phyloP scores from a whole-genome alignment of 1,140 invertebrate species.

The Drosophila nikananu region DNA sequence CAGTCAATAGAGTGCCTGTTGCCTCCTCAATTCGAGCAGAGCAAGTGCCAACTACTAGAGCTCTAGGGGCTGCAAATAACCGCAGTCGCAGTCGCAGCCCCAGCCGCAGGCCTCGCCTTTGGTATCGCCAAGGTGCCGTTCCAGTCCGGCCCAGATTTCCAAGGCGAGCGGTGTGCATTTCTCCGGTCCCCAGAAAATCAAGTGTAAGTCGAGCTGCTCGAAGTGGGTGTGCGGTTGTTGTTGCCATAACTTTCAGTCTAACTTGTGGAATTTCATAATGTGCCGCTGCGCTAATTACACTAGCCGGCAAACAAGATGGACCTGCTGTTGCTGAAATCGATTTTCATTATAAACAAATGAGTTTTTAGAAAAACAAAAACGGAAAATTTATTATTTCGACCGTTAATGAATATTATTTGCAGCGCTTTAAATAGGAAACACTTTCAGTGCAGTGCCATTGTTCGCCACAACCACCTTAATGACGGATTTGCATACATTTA shows the following conservation, averaged over 20 bases:
- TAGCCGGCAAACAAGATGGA: background rate
- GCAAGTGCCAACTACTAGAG: constrained; percentile 8
- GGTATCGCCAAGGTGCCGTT: constrained; percentile 53
- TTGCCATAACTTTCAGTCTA: constrained; percentile 16
- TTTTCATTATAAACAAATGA: background rate
- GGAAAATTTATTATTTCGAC: background rate
- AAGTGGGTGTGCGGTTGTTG: constrained; percentile 2
- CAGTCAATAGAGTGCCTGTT: constrained; percentile 43
- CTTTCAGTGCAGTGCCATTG: background rate
- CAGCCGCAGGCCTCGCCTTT: constrained; percentile 30
- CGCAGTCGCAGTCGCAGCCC: constrained; percentile 7
- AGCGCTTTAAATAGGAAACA: background rate
- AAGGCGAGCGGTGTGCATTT: constrained; percentile 43
- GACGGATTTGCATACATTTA: constrained; percentile 21
- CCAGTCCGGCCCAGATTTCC: constrained; percentile 64
- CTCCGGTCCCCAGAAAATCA: constrained; percentile 24
- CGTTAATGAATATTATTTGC: background rate
- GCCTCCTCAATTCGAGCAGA: constrained; percentile 22
- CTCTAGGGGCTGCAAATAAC: constrained; percentile 30
- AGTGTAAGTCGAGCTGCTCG: constrained; percentile 44
- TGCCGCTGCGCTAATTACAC: background rate
- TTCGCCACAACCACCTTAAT: constrained; percentile 1
- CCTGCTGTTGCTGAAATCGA: background rate
- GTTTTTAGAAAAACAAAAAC: background rate
- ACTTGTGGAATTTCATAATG: constrained; percentile 21